Evolutionary conservation across 2,888 invertebrate species (phyloP).

Genomic region (Melieria picta): DNA sequence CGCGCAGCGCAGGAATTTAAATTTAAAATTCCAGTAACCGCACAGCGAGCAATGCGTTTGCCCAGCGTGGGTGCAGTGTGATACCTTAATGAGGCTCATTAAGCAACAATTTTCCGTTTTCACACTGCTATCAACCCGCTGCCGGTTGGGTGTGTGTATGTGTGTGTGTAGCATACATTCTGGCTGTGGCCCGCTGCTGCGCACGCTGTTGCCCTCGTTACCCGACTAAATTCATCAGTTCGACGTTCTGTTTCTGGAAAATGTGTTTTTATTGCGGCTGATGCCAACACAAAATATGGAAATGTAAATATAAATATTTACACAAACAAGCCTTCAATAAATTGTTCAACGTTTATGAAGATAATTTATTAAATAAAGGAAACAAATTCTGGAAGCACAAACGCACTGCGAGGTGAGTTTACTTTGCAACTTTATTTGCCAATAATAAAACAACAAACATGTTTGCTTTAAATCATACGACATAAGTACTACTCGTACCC

Average conservation of each 20-base stretch:
- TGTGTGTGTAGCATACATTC: no score
- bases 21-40: constrained; percentile 18
- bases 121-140: background rate
- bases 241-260: background rate
- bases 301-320: constrained; percentile 33
- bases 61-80: constrained; percentile 7
- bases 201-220: no score
- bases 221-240: no score
- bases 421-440: no score
- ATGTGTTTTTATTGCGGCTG: constrained; percentile 19
- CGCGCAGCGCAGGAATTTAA: constrained; percentile 28
- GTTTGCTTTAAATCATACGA: no score
- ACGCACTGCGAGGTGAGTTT: no score
- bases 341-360: constrained; percentile 34
- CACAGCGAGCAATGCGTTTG: background rate
- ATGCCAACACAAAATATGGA: constrained; percentile 26
- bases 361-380: constrained; percentile 3
- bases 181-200: no score
- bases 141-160: background rate
- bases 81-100: constrained; percentile 34
- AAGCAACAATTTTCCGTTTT: constrained; percentile 23
- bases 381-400: background rate
- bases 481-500: no score
- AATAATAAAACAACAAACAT: no score
- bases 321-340: constrained; percentile 33